Percentiles rank a stretch among this genome's conserved stretches.
phyloP scores from a whole-genome alignment of 2,113 vertebrate genomes.

The Natator depressus region DNA sequence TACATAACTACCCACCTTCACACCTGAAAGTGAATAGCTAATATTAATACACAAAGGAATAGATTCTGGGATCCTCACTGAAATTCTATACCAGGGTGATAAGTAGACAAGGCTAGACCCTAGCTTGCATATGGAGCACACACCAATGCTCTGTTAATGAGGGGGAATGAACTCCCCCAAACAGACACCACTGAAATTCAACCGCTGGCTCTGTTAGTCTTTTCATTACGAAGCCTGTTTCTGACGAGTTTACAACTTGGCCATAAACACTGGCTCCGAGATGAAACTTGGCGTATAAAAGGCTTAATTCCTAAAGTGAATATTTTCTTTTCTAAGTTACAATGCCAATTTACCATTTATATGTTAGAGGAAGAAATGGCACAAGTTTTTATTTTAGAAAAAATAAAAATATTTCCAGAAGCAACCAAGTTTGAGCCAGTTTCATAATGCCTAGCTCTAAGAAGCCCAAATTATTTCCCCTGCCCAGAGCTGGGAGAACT shows the following conservation, averaged over 20 bases:
- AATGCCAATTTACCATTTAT: background rate
- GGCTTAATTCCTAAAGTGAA: background rate
- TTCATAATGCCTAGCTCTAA: background rate
- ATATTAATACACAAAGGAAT: background rate
- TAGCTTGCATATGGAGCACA: background rate
- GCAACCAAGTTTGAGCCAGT: background rate
- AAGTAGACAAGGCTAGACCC: background rate
- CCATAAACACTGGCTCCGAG: background rate
- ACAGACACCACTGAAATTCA: background rate
- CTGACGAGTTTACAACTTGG: background rate
- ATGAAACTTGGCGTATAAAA: background rate
- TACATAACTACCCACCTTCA: background rate
- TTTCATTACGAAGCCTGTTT: background rate
- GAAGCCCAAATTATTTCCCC: background rate
- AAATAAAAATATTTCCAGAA: background rate
- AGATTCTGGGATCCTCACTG: background rate
- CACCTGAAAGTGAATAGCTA: background rate
- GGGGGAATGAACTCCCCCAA: background rate
- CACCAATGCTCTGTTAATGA: background rate
- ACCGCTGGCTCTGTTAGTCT: background rate
- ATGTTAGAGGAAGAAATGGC: background rate
- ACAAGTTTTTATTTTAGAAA: background rate
- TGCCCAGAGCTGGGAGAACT: background rate
- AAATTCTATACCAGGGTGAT: background rate
- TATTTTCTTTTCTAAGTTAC: background rate